Base-by-base conservation (phyloP, 2,888 invertebrate genomes). In the Eremobia ochroleuca region DNA sequence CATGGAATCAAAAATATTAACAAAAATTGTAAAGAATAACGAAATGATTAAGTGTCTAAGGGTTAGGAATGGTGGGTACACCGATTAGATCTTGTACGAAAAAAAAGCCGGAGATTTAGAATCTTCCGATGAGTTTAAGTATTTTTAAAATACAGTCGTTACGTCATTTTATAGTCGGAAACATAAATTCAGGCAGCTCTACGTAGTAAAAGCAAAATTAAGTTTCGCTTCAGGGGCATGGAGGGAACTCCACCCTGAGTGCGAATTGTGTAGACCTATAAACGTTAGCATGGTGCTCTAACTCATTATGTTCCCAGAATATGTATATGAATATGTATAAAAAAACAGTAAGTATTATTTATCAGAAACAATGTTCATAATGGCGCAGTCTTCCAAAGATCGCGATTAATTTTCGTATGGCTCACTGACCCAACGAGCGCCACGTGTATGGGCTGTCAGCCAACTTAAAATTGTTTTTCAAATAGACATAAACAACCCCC, bases 61-160 rank as follows among this genome's bases (percentile, higher is more conserved):
- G 93, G 91, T 93, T 94, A 93, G 90, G 87, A 94, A 92, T 92
- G 93, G 94, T 94, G 94, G 91, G 92, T 92, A 93, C 94, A 93
- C 93, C 94, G 93, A 91, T 90, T 94, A 94, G 92, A 91, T 94
- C 93, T 92, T 93, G 92, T 94, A 93, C 92, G 92, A 93, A 91
- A 92, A 92, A 84, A 93, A 93, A 93, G 92, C 91, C 90, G 95
- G 94, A 94, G 96, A 94, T 96, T 96, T 92, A 94, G 94, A 96
- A 96, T 96, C 96, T 96, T 95, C 95, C 92, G 91, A 91, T 92
- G 92, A 91, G 91, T 90, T 91, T 93, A 93, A 92, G 96, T 96
- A 96, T 96, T 96, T 96, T 92, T 92, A 95, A 96, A 96, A 96
- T 96, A 96, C 96, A 94, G 90, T 93, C 91, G 92, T 91, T 92